Conservation (phyloP, 1,140 invertebrate genomes). For the Battus philenor region DNA sequence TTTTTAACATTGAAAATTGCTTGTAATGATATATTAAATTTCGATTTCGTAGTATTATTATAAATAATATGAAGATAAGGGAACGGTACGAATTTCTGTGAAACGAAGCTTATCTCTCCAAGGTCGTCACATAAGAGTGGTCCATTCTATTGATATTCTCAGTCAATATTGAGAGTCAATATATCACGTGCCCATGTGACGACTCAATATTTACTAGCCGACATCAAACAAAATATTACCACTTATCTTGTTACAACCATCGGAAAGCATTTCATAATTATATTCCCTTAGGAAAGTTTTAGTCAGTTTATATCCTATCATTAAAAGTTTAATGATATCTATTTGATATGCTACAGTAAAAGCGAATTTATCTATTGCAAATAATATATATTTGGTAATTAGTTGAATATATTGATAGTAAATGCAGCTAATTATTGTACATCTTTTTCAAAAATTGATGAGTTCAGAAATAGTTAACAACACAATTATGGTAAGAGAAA, state of each 20-base stretch:
- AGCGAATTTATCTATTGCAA: no score
- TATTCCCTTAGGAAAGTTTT: constrained; percentile 41
- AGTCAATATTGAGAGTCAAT: constrained; percentile 67
- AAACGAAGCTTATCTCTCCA: constrained; percentile 28
- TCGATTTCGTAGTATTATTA: not conserved
- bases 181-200: constrained; percentile 63
- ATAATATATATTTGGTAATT: no score
- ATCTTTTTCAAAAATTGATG: no score
- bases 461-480: no score
- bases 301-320: no score
- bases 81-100: constrained; percentile 17
- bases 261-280: constrained; percentile 52
- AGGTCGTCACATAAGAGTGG: constrained; percentile 29
- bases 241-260: constrained; percentile 66
- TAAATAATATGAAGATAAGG: not conserved
- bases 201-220: constrained; percentile 61
- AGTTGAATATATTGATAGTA: no score
- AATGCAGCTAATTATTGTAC: no score
- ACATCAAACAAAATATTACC: constrained; percentile 70
- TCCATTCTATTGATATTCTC: constrained; percentile 57
- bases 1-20: no score
- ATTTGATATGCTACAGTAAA: no score
- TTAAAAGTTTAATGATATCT: no score
- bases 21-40: no score
- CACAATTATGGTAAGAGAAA: no score